phyloP scores from a whole-genome alignment of 2,797 vertebrate genomes.

The Tachyglossus aculeatus region DNA sequence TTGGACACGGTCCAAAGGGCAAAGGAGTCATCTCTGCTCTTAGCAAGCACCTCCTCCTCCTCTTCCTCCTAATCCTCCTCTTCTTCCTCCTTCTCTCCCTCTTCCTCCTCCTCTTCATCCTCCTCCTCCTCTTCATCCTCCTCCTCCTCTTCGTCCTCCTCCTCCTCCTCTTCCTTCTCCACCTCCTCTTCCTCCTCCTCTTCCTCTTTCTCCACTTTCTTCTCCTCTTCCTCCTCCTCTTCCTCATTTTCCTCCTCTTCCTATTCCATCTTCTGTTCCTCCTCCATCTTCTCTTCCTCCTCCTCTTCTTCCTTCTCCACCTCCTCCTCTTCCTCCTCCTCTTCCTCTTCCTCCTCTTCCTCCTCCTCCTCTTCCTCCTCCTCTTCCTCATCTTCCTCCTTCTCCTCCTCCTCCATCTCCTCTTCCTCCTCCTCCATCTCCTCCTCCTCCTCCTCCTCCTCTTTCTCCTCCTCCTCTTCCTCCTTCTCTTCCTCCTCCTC shows the following conservation, averaged over 20 bases:
- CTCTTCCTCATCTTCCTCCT: not conserved
- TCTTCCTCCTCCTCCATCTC: accelerated
- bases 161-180: too few species aligned
- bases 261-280: too few species aligned
- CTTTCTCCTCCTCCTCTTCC: not conserved
- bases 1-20: not conserved
- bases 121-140: not conserved
- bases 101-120: not conserved
- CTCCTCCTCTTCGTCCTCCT: not conserved
- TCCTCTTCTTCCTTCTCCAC: too few species aligned
- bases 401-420: not conserved
- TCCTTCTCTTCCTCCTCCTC: too few species aligned
- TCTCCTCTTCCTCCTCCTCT: too few species aligned
- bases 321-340: not conserved
- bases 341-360: not conserved
- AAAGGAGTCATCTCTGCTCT: too few species aligned
- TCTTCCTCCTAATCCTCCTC: not conserved
- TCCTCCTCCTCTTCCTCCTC: not conserved
- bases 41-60: not conserved
- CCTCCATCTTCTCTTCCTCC: too few species aligned
- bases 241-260: too few species aligned
- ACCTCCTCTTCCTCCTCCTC: too few species aligned
- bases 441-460: too few species aligned
- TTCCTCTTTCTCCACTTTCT: too few species aligned
- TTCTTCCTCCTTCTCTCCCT: not conserved